These are phyloP conservation scores for Tricholauxania praeusta DNA, from an alignment of 2,888 invertebrate genomes.

Conservation along the genomic window DNA sequence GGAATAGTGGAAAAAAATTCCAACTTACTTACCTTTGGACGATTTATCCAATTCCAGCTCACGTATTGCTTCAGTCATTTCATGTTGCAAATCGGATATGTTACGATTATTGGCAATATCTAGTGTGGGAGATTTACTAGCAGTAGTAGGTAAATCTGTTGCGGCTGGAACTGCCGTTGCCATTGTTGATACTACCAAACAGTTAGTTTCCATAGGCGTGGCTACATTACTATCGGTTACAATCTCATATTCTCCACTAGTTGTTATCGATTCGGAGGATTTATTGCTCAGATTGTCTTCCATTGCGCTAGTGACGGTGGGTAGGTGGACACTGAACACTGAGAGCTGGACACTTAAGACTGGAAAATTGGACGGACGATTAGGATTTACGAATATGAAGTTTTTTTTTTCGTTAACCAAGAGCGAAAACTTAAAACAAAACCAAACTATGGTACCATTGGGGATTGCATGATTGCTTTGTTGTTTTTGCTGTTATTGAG, in stretches of 20 bases:
- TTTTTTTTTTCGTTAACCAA: too few relatives aligned
- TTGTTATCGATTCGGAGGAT: slow-evolving; percentile 77
- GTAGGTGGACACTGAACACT: neutral
- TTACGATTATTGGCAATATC: slow-evolving; percentile 76
- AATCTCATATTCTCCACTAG: slow-evolving; percentile 79
- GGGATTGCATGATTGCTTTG: neutral
- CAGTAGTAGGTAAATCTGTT: neutral
- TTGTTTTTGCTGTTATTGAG: neutral
- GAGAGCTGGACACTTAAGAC: too few relatives aligned
- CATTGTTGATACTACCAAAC: neutral
- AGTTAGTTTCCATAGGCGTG: slow-evolving; percentile 61
- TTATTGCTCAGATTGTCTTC: slow-evolving; percentile 76
- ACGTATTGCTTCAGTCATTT: slow-evolving; percentile 72
- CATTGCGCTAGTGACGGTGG: slow-evolving; percentile 61
- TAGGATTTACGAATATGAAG: too few relatives aligned
- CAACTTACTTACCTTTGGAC: slow-evolving; percentile 41
- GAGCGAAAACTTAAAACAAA: too few relatives aligned
- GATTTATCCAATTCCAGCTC: slow-evolving; percentile 59
- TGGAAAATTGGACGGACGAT: neutral
- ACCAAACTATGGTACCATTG: neutral
- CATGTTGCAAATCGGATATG: slow-evolving; percentile 74
- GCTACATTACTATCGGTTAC: slow-evolving; percentile 69
- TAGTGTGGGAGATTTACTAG: slow-evolving; percentile 70
- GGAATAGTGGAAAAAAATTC: too few relatives aligned
- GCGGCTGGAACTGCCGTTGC: neutral